A percentile compares a stretch with the other conserved stretches of the same genome.
phyloP scores from a whole-genome alignment of 2,113 vertebrate genomes.

The Silurus asotus region DNA sequence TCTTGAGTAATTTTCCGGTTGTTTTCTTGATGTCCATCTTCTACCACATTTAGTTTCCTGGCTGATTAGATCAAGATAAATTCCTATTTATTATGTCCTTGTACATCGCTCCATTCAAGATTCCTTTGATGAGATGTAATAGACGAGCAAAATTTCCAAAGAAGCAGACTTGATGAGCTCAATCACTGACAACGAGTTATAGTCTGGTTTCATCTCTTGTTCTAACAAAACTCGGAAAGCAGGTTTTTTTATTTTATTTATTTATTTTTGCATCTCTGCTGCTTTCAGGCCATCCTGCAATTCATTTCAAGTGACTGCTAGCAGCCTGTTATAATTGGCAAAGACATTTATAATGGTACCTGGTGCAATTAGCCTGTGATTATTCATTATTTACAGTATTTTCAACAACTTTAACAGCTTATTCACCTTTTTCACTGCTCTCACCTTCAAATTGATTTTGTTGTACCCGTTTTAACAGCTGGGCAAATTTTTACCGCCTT shows the following conservation, averaged over 20 bases:
- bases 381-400: too few relatives aligned
- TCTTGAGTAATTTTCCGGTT: neutral
- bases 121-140: slow-evolving; percentile 1
- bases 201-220: neutral
- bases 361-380: neutral
- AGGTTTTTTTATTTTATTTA: neutral
- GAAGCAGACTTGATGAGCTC: neutral
- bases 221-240: neutral
- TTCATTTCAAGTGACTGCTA: neutral
- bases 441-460: too few relatives aligned
- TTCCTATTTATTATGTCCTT: neutral
- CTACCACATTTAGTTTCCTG: neutral
- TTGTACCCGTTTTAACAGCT: too few relatives aligned
- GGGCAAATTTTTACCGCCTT: too few relatives aligned
- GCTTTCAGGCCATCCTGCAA: neutral
- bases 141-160: neutral
- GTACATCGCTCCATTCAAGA: neutral
- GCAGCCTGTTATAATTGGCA: too few relatives aligned
- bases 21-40: neutral
- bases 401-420: too few relatives aligned
- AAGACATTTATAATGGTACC: neutral
- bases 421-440: too few relatives aligned
- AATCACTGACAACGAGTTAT: neutral
- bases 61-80: neutral
- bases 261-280: neutral